phyloP scores from a whole-genome alignment of 2,888 invertebrate genomes.

The Tipula confusa region DNA sequence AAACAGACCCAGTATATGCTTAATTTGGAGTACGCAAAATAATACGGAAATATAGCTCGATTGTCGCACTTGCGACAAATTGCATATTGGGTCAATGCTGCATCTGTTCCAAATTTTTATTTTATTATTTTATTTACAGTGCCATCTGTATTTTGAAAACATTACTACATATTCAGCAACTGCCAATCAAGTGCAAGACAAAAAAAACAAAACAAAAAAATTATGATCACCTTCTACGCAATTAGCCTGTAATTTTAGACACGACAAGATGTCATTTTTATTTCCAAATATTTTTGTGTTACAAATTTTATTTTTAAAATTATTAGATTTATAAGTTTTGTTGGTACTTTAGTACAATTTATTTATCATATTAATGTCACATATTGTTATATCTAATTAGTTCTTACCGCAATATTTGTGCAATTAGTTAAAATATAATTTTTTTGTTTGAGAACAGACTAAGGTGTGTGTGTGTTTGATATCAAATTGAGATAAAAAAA shows the following conservation, averaged over 20 bases:
- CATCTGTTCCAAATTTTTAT: too few relatives aligned
- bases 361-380: not conserved
- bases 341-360: not conserved
- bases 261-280: slow-evolving; percentile 14
- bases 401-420: not conserved
- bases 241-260: not conserved
- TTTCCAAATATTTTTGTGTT: not conserved
- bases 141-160: not conserved
- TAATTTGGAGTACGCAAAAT: too few relatives aligned
- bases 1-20: too few relatives aligned
- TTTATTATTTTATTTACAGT: not conserved
- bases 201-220: not conserved
- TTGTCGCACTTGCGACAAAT: too few relatives aligned
- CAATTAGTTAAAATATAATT: not conserved
- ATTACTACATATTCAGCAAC: not conserved
- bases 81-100: too few relatives aligned
- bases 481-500: not conserved
- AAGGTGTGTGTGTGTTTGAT: not conserved
- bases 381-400: not conserved
- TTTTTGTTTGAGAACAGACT: not conserved
- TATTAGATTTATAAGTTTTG: not conserved
- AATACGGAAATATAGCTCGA: too few relatives aligned
- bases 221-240: not conserved
- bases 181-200: not conserved
- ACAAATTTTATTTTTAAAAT: not conserved